Percentiles rank a stretch among this genome's conserved stretches.
phyloP scores from a whole-genome alignment of 1,140 invertebrate genomes.

The Drosophila yakuba region DNA sequence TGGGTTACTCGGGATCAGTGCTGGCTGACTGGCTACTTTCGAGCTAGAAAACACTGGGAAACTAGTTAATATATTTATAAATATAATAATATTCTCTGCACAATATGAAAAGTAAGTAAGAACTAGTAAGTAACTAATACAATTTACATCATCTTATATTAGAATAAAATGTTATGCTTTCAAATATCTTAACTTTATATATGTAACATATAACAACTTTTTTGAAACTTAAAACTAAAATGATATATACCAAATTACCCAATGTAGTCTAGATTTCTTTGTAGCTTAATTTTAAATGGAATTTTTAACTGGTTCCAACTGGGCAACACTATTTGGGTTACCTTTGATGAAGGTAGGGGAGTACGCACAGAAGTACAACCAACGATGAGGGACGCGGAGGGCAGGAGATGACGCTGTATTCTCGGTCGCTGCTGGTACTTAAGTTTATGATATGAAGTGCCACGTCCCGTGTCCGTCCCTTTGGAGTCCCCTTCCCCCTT shows the following conservation, averaged over 20 bases:
- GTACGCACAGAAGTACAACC: constrained; percentile 15
- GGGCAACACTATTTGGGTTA: constrained; percentile 21
- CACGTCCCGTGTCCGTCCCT: constrained; percentile 29
- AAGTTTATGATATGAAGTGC: constrained; percentile 64
- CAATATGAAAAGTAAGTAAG: too few relatives aligned
- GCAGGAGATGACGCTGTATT: constrained; percentile 26
- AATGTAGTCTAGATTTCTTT: too few relatives aligned
- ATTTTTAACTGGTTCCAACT: not conserved
- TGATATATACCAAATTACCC: too few relatives aligned
- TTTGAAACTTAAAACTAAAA: too few relatives aligned
- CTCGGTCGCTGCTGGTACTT: constrained; percentile 42
- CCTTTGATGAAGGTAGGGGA: constrained; percentile 33
- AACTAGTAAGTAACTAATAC: too few relatives aligned
- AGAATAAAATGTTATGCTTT: too few relatives aligned
- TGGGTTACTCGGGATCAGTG: constrained; percentile 43
- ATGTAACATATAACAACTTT: not conserved
- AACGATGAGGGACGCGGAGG: constrained; percentile 24
- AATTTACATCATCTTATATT: too few relatives aligned
- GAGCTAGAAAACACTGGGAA: not conserved
- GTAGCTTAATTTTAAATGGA: too few relatives aligned
- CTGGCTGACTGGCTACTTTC: constrained; percentile 1
- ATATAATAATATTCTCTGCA: too few relatives aligned
- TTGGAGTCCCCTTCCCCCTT: not conserved
- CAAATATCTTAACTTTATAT: too few relatives aligned
- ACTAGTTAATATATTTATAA: too few relatives aligned